Evolutionary conservation across 2,797 vertebrate genomes (phyloP).

Genomic region (Zenarchopterus dispar): DNA sequence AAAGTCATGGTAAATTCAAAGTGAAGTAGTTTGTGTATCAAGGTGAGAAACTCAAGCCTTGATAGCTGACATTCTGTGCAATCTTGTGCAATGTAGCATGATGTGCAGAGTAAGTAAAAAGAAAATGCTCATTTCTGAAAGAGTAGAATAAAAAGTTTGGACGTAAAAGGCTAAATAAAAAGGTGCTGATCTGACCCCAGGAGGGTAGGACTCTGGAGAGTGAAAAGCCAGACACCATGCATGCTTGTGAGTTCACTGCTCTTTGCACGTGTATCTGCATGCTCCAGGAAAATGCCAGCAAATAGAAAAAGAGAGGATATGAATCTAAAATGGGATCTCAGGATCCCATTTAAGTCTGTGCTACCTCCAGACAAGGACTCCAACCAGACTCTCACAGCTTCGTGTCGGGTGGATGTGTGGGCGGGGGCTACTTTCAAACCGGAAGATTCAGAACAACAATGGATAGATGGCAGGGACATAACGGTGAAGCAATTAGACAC

Average conservation of each 20-base stretch:
- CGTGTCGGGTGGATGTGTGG: constrained; percentile 90
- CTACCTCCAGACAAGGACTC: constrained; percentile 98
- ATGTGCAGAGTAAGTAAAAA: neutral
- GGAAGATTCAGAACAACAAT: constrained; percentile 62
- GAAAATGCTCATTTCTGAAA: constrained; percentile 18
- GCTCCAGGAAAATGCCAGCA: constrained; percentile 59
- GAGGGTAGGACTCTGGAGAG: constrained; percentile 23
- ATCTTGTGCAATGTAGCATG: neutral
- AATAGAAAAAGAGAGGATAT: constrained; percentile 39
- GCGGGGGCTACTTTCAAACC: constrained; percentile 88
- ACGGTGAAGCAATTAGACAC: constrained; percentile 75
- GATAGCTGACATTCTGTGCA: constrained; percentile 15
- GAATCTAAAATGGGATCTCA: constrained; percentile 54
- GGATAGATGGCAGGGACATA: constrained; percentile 69
- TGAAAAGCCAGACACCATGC: constrained; percentile 40
- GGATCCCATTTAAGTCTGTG: constrained; percentile 73
- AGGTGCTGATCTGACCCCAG: constrained; percentile 31
- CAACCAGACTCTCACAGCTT: constrained; percentile 98
- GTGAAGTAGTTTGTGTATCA: constrained; percentile 16
- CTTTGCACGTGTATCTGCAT: constrained; percentile 54
- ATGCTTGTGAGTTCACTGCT: constrained; percentile 61
- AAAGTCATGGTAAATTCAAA: constrained; percentile 9
- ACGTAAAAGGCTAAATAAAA: constrained; percentile 26
- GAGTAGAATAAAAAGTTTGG: constrained; percentile 10
- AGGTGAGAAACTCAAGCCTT: constrained; percentile 5